Percentiles rank a stretch among this genome's conserved stretches.
phyloP scores from a whole-genome alignment of 2,888 invertebrate species.

The Pterostichus niger region DNA sequence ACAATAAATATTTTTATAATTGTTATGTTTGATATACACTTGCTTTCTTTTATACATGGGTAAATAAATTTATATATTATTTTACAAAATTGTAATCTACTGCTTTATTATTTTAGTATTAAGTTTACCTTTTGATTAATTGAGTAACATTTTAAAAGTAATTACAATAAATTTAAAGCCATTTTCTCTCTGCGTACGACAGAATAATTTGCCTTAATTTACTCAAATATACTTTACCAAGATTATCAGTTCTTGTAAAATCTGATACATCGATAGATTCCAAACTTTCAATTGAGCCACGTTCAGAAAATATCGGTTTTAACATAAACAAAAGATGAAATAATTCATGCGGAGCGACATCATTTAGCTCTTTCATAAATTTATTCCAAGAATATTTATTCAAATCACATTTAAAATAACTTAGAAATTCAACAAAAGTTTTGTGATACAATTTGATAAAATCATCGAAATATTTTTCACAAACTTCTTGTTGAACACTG shows the following conservation, averaged over 20 bases:
- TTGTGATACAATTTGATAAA: constrained; percentile 79
- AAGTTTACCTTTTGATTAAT: constrained; percentile 17
- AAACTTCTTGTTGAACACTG: constrained; percentile 77
- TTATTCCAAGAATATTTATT: constrained; percentile 75
- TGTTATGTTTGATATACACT: constrained; percentile 31
- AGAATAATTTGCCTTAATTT: constrained; percentile 75
- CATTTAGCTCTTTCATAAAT: constrained; percentile 77
- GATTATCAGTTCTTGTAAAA: constrained; percentile 74
- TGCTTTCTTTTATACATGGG: constrained; percentile 38
- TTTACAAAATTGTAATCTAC: background rate
- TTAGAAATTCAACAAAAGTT: constrained; percentile 76
- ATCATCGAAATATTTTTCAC: constrained; percentile 77
- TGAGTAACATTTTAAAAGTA: constrained; percentile 53
- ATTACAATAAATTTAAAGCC: constrained; percentile 70
- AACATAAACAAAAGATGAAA: constrained; percentile 78
- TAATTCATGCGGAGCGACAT: constrained; percentile 76
- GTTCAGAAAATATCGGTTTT: constrained; percentile 78
- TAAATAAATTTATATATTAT: constrained; percentile 45
- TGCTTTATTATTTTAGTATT: no score
- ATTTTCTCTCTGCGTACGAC: constrained; percentile 73
- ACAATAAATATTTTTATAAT: constrained; percentile 29
- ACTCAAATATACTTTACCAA: constrained; percentile 74
- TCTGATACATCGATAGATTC: constrained; percentile 76
- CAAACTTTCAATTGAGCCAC: constrained; percentile 75
- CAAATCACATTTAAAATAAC: constrained; percentile 74